phyloP scores from a whole-genome alignment of 2,797 vertebrate genomes.

The Aldrovandia affinis region DNA sequence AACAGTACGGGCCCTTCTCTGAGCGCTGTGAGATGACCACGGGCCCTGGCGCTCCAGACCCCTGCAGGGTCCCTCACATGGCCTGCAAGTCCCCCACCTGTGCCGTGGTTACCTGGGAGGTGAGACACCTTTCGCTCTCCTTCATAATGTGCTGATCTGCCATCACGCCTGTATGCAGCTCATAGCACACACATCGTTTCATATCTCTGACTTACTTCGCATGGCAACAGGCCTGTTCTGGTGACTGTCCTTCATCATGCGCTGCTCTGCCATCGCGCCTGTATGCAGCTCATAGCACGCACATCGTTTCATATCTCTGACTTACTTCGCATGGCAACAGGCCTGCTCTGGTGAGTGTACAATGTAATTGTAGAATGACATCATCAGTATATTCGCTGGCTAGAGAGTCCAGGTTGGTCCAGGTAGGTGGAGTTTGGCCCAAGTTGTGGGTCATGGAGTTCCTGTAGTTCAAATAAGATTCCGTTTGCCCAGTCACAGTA shows the following conservation, averaged over 20 bases:
- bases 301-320: background rate
- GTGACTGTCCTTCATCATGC: no score
- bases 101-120: constrained; percentile 92
- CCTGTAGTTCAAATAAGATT: no score
- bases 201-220: background rate
- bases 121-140: constrained; percentile 58
- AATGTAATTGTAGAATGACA: no score
- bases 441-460: no score
- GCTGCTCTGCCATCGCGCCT: background rate
- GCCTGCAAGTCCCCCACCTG: constrained; percentile 88
- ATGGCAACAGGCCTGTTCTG: no score
- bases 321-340: no score
- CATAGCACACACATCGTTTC: background rate
- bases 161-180: no score
- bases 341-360: no score
- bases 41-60: constrained; percentile 90
- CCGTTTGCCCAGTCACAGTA: no score
- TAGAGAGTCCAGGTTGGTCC: no score
- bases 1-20: constrained; percentile 87
- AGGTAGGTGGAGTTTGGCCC: no score
- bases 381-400: no score
- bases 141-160: background rate
- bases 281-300: background rate
- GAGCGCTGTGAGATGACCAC: constrained; percentile 89
- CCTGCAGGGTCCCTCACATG: constrained; percentile 84